A percentile compares a stretch with the other conserved stretches of the same genome.
Conservation (phyloP, 1,140 invertebrate genomes). For the Bradynema listronoti region DNA sequence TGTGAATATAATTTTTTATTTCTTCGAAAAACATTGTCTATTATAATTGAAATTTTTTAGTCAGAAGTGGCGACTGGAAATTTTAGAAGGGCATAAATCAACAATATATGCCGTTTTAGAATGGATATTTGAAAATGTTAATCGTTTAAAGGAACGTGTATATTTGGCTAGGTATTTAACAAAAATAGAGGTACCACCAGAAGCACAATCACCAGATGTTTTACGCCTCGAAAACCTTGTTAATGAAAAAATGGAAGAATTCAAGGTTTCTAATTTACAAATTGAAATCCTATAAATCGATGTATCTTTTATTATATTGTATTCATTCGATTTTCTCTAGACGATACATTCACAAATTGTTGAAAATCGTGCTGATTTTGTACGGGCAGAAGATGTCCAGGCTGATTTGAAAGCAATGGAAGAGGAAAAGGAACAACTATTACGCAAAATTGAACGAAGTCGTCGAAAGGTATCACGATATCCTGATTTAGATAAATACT, state of each 20-base stretch:
- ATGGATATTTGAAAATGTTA: conserved; percentile 49
- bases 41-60: conserved; percentile 23
- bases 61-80: conserved; percentile 42
- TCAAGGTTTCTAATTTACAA: conserved; percentile 28
- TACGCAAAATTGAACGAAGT: conserved; percentile 39
- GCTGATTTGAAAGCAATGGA: conserved; percentile 44
- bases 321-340: conserved; percentile 17
- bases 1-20: conserved; percentile 30
- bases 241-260: conserved; percentile 48
- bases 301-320: background rate
- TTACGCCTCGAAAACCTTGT: conserved; percentile 20
- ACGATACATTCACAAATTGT: conserved; percentile 37
- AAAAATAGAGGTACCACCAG: conserved; percentile 40
- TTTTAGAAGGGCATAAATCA: conserved; percentile 44
- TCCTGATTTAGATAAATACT: conserved; percentile 28
- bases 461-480: conserved; percentile 15
- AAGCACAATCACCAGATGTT: conserved; percentile 36
- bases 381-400: conserved; percentile 33
- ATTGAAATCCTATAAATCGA: background rate
- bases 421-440: conserved; percentile 42
- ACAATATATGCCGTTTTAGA: conserved; percentile 42
- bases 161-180: conserved; percentile 46
- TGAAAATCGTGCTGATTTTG: conserved; percentile 32
- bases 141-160: conserved; percentile 40
- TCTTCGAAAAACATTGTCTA: too few species aligned